These are phyloP conservation scores for Pocillopora grandis DNA, from an alignment of 92 coral and sea anemone genomes.

Conservation along the genomic window DNA sequence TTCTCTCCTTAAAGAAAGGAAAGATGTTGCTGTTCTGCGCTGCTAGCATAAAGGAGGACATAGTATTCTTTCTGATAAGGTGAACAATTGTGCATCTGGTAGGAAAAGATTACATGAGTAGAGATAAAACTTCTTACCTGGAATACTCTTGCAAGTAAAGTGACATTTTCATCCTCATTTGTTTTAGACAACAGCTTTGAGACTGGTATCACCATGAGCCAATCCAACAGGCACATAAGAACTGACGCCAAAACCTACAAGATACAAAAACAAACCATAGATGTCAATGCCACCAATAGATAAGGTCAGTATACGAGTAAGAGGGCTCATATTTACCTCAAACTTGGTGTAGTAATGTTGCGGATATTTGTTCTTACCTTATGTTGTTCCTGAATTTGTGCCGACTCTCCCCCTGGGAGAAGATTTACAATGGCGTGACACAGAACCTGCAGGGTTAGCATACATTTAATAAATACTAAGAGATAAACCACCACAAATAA, in stretches of 20 bases:
- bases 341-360: neutral
- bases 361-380: conserved; percentile 41
- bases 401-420: conserved; percentile 80
- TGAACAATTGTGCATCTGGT: too few species aligned
- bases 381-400: conserved; percentile 66
- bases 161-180: conserved; percentile 79
- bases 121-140: conserved; percentile 51
- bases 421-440: conserved; percentile 73
- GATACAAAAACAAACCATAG: neutral
- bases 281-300: neutral
- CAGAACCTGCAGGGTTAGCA: conserved; percentile 51
- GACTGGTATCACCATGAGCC: conserved; percentile 92
- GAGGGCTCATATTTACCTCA: too few species aligned
- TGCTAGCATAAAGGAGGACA: too few species aligned
- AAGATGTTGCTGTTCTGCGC: too few species aligned
- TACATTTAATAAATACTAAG: neutral
- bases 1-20: too few species aligned
- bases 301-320: too few species aligned
- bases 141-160: conserved; percentile 74
- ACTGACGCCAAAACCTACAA: conserved; percentile 76
- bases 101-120: too few species aligned
- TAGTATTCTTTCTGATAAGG: too few species aligned
- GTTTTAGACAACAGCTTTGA: conserved; percentile 62
- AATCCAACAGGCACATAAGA: conserved; percentile 87
- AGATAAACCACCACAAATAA: too few species aligned